These are phyloP conservation scores for Drosophila monieri DNA, from an alignment of 2,888 invertebrate species.

Conservation along the genomic window DNA sequence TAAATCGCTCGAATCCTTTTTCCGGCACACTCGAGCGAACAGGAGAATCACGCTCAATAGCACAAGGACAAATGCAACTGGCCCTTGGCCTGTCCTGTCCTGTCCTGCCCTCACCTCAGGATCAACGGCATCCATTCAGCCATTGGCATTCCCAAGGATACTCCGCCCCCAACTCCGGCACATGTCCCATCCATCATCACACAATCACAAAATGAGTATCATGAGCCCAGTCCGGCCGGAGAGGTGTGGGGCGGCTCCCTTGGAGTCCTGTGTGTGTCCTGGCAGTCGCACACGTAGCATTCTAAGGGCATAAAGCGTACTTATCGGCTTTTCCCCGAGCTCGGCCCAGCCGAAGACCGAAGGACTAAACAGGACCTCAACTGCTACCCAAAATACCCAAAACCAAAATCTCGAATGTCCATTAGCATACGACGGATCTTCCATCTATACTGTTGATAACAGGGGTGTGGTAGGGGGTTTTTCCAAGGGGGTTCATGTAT, in stretches of 20 bases:
- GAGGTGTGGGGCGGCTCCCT: slow-evolving; percentile 1
- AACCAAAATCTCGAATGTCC: slow-evolving; percentile 81
- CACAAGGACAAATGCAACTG: slow-evolving; percentile 61
- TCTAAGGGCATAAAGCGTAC: slow-evolving; percentile 78
- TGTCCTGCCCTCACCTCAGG: slow-evolving; percentile 10
- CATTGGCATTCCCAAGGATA: slow-evolving; percentile 55
- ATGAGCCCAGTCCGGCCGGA: slow-evolving; percentile 44
- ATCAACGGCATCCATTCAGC: slow-evolving; percentile 17
- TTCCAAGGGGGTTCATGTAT: neutral
- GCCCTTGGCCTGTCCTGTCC: slow-evolving; percentile 41
- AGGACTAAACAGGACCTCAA: slow-evolving; percentile 56
- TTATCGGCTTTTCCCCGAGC: slow-evolving; percentile 71
- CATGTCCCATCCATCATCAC: slow-evolving; percentile 80
- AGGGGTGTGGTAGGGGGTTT: neutral
- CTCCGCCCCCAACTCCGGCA: slow-evolving; percentile 45
- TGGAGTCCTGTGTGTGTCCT: neutral
- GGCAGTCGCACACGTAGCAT: slow-evolving; percentile 61
- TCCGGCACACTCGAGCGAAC: slow-evolving; percentile 71
- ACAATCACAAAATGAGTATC: slow-evolving; percentile 81
- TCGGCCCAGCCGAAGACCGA: slow-evolving; percentile 36
- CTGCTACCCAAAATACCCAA: slow-evolving; percentile 78
- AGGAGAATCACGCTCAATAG: slow-evolving; percentile 58
- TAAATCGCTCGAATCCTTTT: slow-evolving; percentile 76
- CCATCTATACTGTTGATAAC: slow-evolving; percentile 21
- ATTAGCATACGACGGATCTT: slow-evolving; percentile 73